Evolutionary conservation across 2,888 invertebrate species (phyloP), one percentile per base, ranked within the genome.

Genomic region (Calameuta filiformis): DNA sequence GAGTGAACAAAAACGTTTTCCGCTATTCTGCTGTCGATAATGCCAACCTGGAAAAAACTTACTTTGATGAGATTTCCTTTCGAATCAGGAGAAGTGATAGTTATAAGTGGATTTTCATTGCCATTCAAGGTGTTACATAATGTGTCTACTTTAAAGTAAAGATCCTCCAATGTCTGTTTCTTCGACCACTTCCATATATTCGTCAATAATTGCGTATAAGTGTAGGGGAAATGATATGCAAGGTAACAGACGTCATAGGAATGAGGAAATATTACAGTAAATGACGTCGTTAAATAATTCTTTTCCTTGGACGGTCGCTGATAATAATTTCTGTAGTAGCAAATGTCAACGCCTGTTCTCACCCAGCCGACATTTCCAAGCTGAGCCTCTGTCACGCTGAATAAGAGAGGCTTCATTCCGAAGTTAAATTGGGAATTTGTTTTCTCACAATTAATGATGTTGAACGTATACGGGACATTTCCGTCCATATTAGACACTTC

Each of bases 171-270:
- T 84, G 91, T 93, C 81, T 88, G 87, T 79, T 93, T 93, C 93
- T 94, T 94, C 81, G 93, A 93, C 92, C 94, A 93, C 78, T 95
- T 93, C 87, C 94, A 94, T 34, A 94, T 94, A 94, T 95, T 92
- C 85, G 96, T 95, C 95, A 96, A 93, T 88, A 97, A 92, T 91
- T 94, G 94, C 31, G 96, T 95, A 89, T 96, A 97, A 0, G 97
- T 96, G 91, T 96, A 97, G 0, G 97, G 97, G 90, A 95, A 97
- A 91, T 97, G 97, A 89, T 97, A 97, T 3, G 97, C 97, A 80
- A 97, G 90, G 91, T 97, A 97, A 90, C 96, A 96, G 76, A 97
- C 94, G 89, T 97, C 97, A 81, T 94, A 94, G 76, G 93, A 92
- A 90, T 96, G 95, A 9, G 94, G 94, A 91, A 97, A 97, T 75